A percentile compares a stretch with the other conserved stretches of the same genome.
Evolutionary conservation across 1,140 invertebrate species (phyloP).

Genomic region (Lordiphosa stackelbergi): DNA sequence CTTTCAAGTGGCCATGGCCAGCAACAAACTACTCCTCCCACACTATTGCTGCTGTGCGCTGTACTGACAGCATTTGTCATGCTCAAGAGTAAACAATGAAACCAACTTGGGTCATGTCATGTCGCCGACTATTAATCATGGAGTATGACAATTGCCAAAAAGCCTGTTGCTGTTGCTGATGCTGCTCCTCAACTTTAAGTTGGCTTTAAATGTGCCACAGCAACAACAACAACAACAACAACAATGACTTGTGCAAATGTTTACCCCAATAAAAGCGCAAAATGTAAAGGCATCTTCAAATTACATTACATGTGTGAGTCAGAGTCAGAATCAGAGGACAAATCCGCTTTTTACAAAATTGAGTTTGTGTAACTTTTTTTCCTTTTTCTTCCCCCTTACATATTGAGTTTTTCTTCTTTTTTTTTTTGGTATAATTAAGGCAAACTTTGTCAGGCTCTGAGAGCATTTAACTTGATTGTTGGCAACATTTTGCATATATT

Average conservation of each 20-base stretch:
- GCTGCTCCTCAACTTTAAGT: too few species aligned
- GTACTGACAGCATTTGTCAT: too few species aligned
- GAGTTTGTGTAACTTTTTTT: conserved; percentile 60
- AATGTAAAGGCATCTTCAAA: conserved; percentile 27
- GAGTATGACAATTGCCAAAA: too few species aligned
- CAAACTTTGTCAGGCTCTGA: conserved; percentile 15
- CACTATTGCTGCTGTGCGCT: conserved; percentile 6
- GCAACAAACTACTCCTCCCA: conserved; percentile 19
- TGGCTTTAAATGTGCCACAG: background rate
- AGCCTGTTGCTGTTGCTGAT: too few species aligned
- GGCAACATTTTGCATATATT: conserved; percentile 28
- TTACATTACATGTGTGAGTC: conserved; percentile 21
- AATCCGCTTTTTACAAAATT: conserved; percentile 46
- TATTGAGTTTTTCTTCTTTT: conserved; percentile 9
- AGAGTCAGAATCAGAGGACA: background rate
- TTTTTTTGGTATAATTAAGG: conserved; percentile 17
- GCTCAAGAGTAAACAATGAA: too few species aligned
- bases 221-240: conserved; percentile 1
- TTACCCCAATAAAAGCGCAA: conserved; percentile 15
- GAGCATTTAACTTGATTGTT: conserved; percentile 40
- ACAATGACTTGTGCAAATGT: conserved; percentile 27
- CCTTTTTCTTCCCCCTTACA: background rate
- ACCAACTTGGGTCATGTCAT: conserved; percentile 32
- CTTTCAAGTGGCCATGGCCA: conserved; percentile 55
- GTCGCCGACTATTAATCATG: conserved; percentile 41